phyloP scores from a whole-genome alignment of 2,888 invertebrate species.

The Chironomus tentans region DNA sequence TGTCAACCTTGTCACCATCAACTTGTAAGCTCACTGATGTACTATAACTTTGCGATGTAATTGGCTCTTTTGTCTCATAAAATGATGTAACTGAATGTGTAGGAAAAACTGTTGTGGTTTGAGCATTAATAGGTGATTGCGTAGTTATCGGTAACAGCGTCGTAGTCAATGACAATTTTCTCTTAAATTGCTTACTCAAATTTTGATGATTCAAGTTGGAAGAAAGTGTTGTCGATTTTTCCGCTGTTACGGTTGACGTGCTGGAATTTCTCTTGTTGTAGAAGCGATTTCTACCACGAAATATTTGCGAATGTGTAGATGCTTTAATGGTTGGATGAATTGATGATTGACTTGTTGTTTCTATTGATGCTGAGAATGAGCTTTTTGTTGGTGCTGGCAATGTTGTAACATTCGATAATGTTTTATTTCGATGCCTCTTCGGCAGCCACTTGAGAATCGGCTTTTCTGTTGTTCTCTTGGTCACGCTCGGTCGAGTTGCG shows the following conservation, averaged over 20 bases:
- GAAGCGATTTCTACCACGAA: conserved; percentile 29
- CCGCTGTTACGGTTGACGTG: conserved; percentile 23
- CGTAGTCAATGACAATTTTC: neutral
- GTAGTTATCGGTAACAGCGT: conserved; percentile 15
- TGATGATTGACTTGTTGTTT: conserved; percentile 28
- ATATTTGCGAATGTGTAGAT: conserved; percentile 27
- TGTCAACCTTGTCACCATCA: conserved; percentile 30
- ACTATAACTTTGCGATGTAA: conserved; percentile 45
- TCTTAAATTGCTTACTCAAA: neutral
- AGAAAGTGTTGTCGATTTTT: conserved; percentile 29
- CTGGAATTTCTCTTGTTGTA: conserved; percentile 28
- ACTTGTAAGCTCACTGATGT: conserved; percentile 48
- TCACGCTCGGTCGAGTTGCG: neutral
- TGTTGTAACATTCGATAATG: neutral
- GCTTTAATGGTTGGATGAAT: conserved; percentile 19
- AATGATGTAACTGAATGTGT: conserved; percentile 9
- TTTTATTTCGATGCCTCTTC: conserved; percentile 28
- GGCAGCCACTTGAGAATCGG: conserved; percentile 39
- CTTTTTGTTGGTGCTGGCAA: conserved; percentile 24
- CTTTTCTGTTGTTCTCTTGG: conserved; percentile 33
- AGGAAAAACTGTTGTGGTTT: conserved; percentile 26
- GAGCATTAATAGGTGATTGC: conserved; percentile 29
- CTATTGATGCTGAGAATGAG: conserved; percentile 30
- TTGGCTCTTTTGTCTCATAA: conserved; percentile 32
- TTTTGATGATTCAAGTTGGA: neutral